Evolutionary conservation across 2,888 invertebrate genomes (phyloP).

Genomic region (Drosophila bunnanda): DNA sequence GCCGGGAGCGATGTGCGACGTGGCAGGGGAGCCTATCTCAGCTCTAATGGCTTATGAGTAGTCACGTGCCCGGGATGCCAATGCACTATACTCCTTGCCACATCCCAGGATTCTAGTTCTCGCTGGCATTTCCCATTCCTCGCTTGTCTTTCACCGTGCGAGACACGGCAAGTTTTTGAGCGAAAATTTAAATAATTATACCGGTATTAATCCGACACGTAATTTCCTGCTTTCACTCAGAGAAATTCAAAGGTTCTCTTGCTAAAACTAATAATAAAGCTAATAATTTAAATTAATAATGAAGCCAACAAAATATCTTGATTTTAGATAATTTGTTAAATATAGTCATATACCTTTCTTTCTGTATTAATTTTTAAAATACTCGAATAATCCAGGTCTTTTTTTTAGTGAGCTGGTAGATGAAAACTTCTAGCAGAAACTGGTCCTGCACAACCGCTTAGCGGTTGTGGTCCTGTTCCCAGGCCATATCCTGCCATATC

Average conservation of each 20-base stretch:
- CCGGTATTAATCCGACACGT: slow-evolving; percentile 54
- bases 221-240: slow-evolving; percentile 40
- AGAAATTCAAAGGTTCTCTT: not conserved
- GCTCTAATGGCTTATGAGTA: slow-evolving; percentile 79
- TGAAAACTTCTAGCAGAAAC: slow-evolving; percentile 31
- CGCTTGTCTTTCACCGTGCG: slow-evolving; percentile 48
- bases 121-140: slow-evolving; percentile 13
- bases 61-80: slow-evolving; percentile 69
- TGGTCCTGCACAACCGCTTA: slow-evolving; percentile 22
- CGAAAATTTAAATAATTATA: slow-evolving; percentile 71
- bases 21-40: slow-evolving; percentile 37
- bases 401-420: slow-evolving; percentile 9
- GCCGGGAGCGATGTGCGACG: not conserved
- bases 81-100: slow-evolving; percentile 36
- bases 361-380: not conserved
- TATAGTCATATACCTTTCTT: too few relatives aligned
- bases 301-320: too few relatives aligned
- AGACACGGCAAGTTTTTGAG: slow-evolving; percentile 55
- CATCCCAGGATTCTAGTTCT: too few relatives aligned
- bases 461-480: slow-evolving; percentile 23
- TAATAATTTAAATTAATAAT: too few relatives aligned
- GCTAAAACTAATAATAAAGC: too few relatives aligned
- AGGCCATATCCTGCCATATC: slow-evolving; percentile 20
- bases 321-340: too few relatives aligned
- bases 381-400: not conserved